phyloP scores from a whole-genome alignment of 2,888 invertebrate genomes.

The Drosophila flavopinicola region DNA sequence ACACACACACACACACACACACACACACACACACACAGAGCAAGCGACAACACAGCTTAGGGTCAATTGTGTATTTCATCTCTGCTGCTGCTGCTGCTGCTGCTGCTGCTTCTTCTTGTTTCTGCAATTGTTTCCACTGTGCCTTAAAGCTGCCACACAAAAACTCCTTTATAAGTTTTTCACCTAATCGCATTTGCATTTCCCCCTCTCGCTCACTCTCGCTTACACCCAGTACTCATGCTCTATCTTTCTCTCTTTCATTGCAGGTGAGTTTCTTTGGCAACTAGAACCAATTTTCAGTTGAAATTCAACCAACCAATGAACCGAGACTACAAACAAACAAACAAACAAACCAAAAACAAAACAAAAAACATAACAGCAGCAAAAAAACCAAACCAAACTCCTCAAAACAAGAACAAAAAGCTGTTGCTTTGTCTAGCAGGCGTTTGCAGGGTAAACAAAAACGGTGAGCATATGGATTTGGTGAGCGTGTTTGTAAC shows the following conservation, averaged over 20 bases:
- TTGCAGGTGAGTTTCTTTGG: constrained; percentile 52
- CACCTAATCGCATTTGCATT: constrained; percentile 40
- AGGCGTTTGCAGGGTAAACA: not conserved
- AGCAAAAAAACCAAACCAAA: not conserved
- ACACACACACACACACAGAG: not conserved
- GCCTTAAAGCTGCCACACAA: constrained; percentile 14
- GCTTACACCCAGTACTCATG: not conserved
- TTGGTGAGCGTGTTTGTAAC: constrained; percentile 35
- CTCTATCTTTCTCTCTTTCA: constrained; percentile 8
- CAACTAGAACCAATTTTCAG: constrained; percentile 32
- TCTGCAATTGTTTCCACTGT: constrained; percentile 21
- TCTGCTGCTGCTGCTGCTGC: constrained; percentile 1
- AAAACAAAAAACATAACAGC: not conserved
- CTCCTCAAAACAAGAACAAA: constrained; percentile 6
- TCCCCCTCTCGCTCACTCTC: constrained; percentile 1
- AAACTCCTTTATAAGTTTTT: constrained; percentile 11
- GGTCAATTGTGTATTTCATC: constrained; percentile 27
- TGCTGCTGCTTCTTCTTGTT: not conserved
- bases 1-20: constrained; percentile 7
- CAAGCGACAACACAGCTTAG: constrained; percentile 14
- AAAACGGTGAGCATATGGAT: not conserved
- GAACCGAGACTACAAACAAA: constrained; percentile 10
- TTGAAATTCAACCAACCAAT: constrained; percentile 20
- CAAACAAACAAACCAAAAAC: not conserved
- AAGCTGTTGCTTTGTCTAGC: constrained; percentile 21